Conservation (phyloP, 2,797 vertebrate genomes). For the Aeoliscus strigatus region DNA sequence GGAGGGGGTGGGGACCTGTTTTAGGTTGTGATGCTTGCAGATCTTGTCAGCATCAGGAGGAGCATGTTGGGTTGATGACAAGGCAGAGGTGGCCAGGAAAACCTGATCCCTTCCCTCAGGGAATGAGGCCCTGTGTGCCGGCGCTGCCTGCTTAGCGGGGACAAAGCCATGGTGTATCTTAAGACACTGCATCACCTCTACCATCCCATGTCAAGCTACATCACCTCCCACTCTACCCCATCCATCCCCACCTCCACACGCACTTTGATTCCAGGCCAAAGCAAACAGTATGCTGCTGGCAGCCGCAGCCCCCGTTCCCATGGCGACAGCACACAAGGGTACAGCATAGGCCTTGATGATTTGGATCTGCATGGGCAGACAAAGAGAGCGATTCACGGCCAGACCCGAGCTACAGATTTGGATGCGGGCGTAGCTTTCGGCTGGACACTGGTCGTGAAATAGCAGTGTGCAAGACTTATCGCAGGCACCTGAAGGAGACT, state of each 20-base stretch:
- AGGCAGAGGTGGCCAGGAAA: conserved; percentile 56
- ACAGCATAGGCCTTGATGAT: conserved; percentile 71
- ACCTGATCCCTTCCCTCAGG: conserved; percentile 41
- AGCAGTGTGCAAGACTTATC: conserved; percentile 58
- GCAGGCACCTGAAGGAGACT: conserved; percentile 60
- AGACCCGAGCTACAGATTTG: conserved; percentile 37
- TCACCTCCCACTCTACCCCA: conserved; percentile 54
- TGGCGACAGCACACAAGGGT: conserved; percentile 58
- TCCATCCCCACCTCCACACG: conserved; percentile 59
- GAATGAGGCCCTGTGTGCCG: conserved; percentile 27
- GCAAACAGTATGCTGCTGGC: conserved; percentile 73
- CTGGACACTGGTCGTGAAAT: conserved; percentile 59
- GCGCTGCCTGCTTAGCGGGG: conserved; percentile 51
- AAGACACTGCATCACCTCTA: conserved; percentile 59
- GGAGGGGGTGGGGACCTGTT: conserved; percentile 17
- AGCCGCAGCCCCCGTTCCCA: conserved; percentile 61
- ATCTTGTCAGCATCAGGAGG: conserved; percentile 59
- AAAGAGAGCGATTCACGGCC: conserved; percentile 80
- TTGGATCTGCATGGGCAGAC: conserved; percentile 69
- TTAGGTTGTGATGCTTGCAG: conserved; percentile 39
- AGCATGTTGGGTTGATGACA: conserved; percentile 51
- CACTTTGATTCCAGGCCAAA: conserved; percentile 80
- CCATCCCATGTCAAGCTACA: conserved; percentile 58
- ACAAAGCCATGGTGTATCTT: conserved; percentile 51
- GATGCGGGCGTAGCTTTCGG: conserved; percentile 64